Base-by-base conservation (phyloP, 2,888 invertebrate genomes). In the Synanthedon andrenaeformis region DNA sequence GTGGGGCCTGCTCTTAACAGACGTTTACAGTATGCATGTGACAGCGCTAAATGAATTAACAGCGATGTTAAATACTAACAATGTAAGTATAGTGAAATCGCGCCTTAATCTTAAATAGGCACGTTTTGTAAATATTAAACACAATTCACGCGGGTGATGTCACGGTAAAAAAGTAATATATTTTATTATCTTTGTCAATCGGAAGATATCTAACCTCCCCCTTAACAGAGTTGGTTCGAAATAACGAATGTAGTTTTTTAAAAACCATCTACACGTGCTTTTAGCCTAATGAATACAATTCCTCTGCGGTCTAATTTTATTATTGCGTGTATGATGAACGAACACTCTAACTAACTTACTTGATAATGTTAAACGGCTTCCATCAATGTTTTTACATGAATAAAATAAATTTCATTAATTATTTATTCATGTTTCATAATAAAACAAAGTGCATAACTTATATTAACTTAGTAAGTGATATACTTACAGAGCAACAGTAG, bases 261-360 rank as follows among this genome's bases (percentile, higher is more conserved):
- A 57, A 66, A 62, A 61, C 61, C 58, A 65, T 61, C 55, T 59
- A 62, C 63, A 63, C 62, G 66, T 57, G 74, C 76, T 77, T 75
- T 77, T 67, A 75, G 59, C 59, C 63, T 72, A 72, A 77, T 76
- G 73, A 72, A 73, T 68, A 69, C 65, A 63, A 69, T 67, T 60
- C 63, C 63, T 63, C 70, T 49, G 54, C 57, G 61, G 64, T 57
- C 52, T 53, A 56, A 55, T 56, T 54, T 52, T 52, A 52, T 52
- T 54, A 53, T 52, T 49, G 49, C 55, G 52, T 56, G 53, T 45
- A 51, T 51, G 28, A 35, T 35, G 41, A 14, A 53, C 14, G 45
- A 45, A 14, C 45, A n/a, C 35, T 35, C 35, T 35, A 45, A 6
- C 14, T 45, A 45, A 45, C n/a, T 45, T 13, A 14, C 45, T 45